Conservation (phyloP, 2,888 invertebrate genomes). For the Agriopis marginaria region DNA sequence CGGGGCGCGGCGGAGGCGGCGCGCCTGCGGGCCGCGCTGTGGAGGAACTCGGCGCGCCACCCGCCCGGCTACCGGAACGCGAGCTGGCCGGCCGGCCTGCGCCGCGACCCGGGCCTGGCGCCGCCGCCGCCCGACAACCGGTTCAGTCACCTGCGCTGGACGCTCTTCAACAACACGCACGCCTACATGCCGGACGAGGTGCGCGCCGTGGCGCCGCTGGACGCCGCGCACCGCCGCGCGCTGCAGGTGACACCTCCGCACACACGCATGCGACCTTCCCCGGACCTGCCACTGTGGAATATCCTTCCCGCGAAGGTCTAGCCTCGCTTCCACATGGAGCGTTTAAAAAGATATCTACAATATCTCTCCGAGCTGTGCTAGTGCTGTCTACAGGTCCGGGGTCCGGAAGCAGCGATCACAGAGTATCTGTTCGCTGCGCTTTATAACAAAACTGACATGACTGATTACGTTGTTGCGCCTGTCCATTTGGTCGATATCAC, state of each 20-base stretch:
- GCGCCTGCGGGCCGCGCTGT: constrained; percentile 53
- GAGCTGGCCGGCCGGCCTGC: constrained; percentile 90
- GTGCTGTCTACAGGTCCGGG: too few relatives aligned
- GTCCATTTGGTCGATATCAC: too few relatives aligned
- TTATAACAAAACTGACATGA: too few relatives aligned
- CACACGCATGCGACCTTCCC: too few relatives aligned
- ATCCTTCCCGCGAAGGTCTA: too few relatives aligned
- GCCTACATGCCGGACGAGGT: constrained; percentile 93
- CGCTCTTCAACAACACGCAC: constrained; percentile 94
- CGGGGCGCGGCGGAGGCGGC: constrained; percentile 48
- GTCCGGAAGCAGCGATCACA: too few relatives aligned
- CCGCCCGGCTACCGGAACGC: constrained; percentile 86
- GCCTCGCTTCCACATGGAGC: too few relatives aligned
- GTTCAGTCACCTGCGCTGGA: constrained; percentile 94
- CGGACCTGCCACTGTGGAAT: too few relatives aligned
- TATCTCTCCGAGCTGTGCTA: too few relatives aligned
- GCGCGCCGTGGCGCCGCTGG: constrained; percentile 88
- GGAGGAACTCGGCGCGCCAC: constrained; percentile 56
- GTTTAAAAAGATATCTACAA: too few relatives aligned
- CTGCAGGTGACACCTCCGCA: constrained; percentile 65
- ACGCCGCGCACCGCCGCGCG: constrained; percentile 89
- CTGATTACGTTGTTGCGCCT: too few relatives aligned
- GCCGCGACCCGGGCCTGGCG: constrained; percentile 80
- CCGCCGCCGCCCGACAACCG: constrained; percentile 82
- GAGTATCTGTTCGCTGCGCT: too few relatives aligned